Conservation (phyloP, 1,140 invertebrate genomes). For the Drosophila kohkoa region DNA sequence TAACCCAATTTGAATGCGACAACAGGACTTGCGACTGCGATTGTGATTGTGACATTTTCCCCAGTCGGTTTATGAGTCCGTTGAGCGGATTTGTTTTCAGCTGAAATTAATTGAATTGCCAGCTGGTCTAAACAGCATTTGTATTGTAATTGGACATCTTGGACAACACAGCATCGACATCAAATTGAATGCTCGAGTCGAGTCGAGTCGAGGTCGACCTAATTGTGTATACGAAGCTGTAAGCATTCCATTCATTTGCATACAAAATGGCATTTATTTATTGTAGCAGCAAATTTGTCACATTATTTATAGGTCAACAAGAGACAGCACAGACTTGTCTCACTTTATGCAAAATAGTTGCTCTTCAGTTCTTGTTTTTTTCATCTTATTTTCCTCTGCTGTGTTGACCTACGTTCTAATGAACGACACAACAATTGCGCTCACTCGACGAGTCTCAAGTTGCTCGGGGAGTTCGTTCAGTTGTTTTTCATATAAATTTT, state of each 20-base stretch:
- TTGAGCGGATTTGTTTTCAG: conserved; percentile 35
- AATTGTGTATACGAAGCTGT: conserved; percentile 35
- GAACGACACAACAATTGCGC: conserved; percentile 49
- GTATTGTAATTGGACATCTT: conserved; percentile 27
- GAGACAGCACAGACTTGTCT: conserved; percentile 6
- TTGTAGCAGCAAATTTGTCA: conserved; percentile 63
- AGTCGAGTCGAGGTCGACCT: conserved; percentile 3
- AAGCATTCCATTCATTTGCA: conserved; percentile 59
- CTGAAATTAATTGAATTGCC: conserved; percentile 27
- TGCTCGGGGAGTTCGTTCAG: not conserved
- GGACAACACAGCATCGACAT: conserved; percentile 4
- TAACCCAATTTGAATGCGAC: conserved; percentile 25
- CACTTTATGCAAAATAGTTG: conserved; percentile 57
- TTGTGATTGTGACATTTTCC: not conserved
- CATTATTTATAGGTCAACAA: conserved; percentile 75
- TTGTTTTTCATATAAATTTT: conserved; percentile 57
- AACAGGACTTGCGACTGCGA: conserved; percentile 6
- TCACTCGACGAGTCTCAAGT: not conserved
- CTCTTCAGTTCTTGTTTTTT: conserved; percentile 5
- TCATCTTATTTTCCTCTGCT: not conserved
- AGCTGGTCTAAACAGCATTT: conserved; percentile 8
- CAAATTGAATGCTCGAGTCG: not conserved
- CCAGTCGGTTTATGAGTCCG: conserved; percentile 9
- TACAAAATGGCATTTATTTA: conserved; percentile 73
- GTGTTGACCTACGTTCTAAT: conserved; percentile 29